phyloP scores from a whole-genome alignment of 2,113 vertebrate species.

The Ramphastos sulfuratus region DNA sequence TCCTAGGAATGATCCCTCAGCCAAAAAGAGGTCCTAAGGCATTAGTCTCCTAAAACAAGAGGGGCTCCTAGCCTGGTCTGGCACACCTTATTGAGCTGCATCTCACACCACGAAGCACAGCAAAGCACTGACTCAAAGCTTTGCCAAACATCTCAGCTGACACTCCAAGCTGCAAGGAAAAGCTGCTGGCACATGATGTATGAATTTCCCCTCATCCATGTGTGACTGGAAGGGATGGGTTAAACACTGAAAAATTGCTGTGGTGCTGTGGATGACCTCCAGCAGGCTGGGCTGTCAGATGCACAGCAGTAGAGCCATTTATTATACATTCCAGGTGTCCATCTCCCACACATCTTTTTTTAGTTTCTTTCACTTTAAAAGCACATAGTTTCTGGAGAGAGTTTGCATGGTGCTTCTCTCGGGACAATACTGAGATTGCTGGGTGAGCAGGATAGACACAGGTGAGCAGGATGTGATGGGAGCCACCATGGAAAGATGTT shows the following conservation, averaged over 20 bases:
- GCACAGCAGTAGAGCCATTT: not conserved
- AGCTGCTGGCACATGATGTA: not conserved
- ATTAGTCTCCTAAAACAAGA: accelerated
- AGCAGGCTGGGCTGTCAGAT: not conserved
- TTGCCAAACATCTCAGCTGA: not conserved
- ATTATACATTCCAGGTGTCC: constrained; percentile 7
- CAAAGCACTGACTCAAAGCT: not conserved
- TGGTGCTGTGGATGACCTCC: not conserved
- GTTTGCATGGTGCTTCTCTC: accelerated
- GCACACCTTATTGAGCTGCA: too few relatives aligned
- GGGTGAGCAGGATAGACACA: not conserved
- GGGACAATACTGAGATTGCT: not conserved
- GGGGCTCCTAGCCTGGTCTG: not conserved
- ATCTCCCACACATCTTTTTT: not conserved
- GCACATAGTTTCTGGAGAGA: accelerated
- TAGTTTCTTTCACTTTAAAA: not conserved
- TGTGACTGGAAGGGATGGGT: not conserved
- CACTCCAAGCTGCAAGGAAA: not conserved
- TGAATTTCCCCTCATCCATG: not conserved
- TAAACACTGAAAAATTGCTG: not conserved
- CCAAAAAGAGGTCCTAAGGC: not conserved
- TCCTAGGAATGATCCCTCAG: not conserved
- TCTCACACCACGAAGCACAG: not conserved
- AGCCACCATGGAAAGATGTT: not conserved
- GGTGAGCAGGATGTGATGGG: not conserved